Percentiles rank a stretch among this genome's conserved stretches.
Evolutionary conservation across 2,113 vertebrate genomes (phyloP).

Genomic region (Crotophaga sulcirostris): DNA sequence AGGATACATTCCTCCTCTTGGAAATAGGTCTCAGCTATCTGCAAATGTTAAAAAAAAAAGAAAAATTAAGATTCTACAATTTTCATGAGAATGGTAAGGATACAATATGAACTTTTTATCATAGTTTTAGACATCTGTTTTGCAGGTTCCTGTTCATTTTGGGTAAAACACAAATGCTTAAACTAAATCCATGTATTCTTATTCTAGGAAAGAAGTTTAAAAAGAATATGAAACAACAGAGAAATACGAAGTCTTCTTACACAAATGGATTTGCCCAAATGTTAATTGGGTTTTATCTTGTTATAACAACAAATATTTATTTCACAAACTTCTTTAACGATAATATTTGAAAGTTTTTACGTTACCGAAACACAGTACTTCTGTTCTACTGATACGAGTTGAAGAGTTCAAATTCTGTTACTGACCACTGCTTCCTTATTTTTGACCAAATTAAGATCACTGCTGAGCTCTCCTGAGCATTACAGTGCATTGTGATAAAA

Average conservation of each 20-base stretch:
- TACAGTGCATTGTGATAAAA: neutral
- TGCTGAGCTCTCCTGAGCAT: neutral
- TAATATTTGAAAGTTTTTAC: neutral
- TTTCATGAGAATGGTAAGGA: neutral
- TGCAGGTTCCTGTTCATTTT: neutral
- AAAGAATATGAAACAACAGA: neutral
- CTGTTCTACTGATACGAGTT: neutral
- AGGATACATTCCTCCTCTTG: slow-evolving; percentile 96
- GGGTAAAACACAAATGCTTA: neutral
- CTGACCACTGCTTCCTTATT: neutral
- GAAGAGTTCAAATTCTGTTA: neutral
- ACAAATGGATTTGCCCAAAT: neutral
- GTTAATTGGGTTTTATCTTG: neutral
- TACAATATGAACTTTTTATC: neutral
- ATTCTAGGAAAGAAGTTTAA: neutral
- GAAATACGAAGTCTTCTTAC: neutral
- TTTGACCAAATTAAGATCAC: neutral
- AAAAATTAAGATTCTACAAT: neutral
- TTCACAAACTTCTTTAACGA: neutral
- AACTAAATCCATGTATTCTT: neutral
- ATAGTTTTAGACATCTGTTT: neutral
- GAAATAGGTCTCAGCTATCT: slow-evolving; percentile 95
- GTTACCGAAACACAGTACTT: neutral
- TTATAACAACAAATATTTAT: neutral
- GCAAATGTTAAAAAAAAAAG: slow-evolving; percentile 15